Conservation (phyloP, 2,888 invertebrate species). For the Epistrophe eligans region DNA sequence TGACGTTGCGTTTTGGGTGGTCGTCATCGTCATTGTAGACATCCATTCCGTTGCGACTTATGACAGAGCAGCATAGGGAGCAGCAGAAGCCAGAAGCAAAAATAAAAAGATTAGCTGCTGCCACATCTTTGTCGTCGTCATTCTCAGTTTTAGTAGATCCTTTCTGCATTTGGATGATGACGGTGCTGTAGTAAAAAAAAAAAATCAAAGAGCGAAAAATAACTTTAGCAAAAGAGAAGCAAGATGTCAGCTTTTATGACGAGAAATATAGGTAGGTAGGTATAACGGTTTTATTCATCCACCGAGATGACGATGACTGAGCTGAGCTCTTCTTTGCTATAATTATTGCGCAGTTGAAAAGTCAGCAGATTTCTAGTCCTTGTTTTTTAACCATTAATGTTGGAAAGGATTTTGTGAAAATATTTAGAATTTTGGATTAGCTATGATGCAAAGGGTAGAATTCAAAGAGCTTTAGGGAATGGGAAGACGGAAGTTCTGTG, state of each 20-base stretch:
- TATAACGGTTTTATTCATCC: constrained; percentile 67
- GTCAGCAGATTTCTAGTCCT: constrained; percentile 59
- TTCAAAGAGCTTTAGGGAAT: constrained; percentile 1
- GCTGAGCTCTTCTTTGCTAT: constrained; percentile 44
- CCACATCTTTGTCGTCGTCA: constrained; percentile 53
- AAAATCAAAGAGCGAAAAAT: neutral
- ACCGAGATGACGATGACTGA: constrained; percentile 19
- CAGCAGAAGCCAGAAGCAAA: constrained; percentile 29
- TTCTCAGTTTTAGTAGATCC: constrained; percentile 59
- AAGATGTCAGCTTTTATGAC: constrained; percentile 73
- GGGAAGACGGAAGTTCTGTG: neutral
- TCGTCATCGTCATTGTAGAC: constrained; percentile 48
- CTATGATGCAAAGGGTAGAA: constrained; percentile 12
- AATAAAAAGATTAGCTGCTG: constrained; percentile 63
- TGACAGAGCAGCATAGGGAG: constrained; percentile 28
- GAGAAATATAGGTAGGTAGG: constrained; percentile 1
- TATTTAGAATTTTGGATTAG: constrained; percentile 34
- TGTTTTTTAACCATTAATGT: constrained; percentile 58
- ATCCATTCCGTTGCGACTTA: constrained; percentile 64
- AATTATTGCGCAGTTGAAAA: constrained; percentile 68
- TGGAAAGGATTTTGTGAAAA: constrained; percentile 39
- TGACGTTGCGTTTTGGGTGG: constrained; percentile 62
- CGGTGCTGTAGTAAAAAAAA: constrained; percentile 17
- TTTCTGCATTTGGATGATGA: constrained; percentile 66
- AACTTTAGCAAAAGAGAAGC: constrained; percentile 53